phyloP scores from a whole-genome alignment of 2,888 invertebrate species.

The Octodonta nipae region DNA sequence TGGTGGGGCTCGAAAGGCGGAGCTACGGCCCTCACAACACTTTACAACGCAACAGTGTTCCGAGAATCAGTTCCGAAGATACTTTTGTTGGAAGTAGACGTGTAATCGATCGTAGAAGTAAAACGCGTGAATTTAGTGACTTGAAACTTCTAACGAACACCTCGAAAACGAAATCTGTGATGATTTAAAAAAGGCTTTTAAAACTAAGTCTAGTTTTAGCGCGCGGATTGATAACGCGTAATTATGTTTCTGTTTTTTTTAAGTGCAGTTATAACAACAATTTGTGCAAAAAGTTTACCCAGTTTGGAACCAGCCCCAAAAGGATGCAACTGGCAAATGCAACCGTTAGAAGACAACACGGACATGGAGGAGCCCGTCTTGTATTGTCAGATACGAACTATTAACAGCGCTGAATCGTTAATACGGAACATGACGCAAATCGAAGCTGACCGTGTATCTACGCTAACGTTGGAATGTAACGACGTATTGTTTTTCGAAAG shows the following conservation, averaged over 20 bases:
- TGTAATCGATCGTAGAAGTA: conserved; percentile 4
- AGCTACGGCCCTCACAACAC: too few relatives aligned
- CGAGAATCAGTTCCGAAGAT: conserved; percentile 20
- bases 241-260: too few relatives aligned
- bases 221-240: too few relatives aligned
- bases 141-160: too few relatives aligned
- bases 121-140: too few relatives aligned
- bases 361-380: conserved; percentile 43
- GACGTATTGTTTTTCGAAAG: conserved; percentile 63
- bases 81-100: conserved; percentile 12
- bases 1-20: conserved; percentile 28
- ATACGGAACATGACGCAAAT: conserved; percentile 55
- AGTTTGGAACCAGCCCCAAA: conserved; percentile 50
- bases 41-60: conserved; percentile 23
- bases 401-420: conserved; percentile 53
- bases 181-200: conserved; percentile 14
- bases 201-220: too few relatives aligned
- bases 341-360: conserved; percentile 40
- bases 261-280: conserved; percentile 13
- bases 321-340: conserved; percentile 58
- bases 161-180: conserved; percentile 14
- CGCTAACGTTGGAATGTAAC: conserved; percentile 58
- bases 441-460: conserved; percentile 54
- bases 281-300: conserved; percentile 27
- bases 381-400: conserved; percentile 58